Conservation (phyloP, 2,797 vertebrate species). For the Nyctalus aviator region DNA sequence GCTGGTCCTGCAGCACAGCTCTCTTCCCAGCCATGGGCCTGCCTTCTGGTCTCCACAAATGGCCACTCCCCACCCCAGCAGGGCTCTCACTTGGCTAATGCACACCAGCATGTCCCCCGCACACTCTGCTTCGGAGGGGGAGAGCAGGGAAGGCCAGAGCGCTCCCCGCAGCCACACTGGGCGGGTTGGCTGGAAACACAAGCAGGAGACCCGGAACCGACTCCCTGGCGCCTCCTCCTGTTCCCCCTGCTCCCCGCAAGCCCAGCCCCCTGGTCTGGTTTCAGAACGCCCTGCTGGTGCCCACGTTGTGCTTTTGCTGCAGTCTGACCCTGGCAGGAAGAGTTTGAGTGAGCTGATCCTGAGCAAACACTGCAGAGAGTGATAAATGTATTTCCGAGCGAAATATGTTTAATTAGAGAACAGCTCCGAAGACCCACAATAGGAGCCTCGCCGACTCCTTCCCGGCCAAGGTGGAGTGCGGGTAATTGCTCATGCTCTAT, state of each 20-base stretch:
- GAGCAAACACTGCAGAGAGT: slow-evolving; percentile 54
- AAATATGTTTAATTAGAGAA: slow-evolving; percentile 60
- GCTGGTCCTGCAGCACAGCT: slow-evolving; percentile 49
- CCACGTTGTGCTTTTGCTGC: slow-evolving; percentile 33
- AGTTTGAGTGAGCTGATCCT: slow-evolving; percentile 35
- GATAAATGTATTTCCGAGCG: slow-evolving; percentile 58
- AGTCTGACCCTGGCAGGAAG: slow-evolving; percentile 52
- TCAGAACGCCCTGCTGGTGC: slow-evolving; percentile 68
- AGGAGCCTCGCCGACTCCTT: slow-evolving; percentile 42
- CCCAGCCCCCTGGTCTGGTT: slow-evolving; percentile 52
- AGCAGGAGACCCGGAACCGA: background rate
- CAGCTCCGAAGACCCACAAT: background rate
- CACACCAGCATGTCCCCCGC: fast-evolving
- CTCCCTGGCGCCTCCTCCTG: background rate
- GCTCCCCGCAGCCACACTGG: background rate
- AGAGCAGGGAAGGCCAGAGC: background rate
- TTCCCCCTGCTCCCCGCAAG: slow-evolving; percentile 20
- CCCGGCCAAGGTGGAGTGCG: slow-evolving; percentile 50
- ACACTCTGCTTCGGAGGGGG: background rate
- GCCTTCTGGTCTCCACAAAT: slow-evolving; percentile 25
- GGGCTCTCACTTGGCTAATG: background rate
- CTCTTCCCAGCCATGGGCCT: slow-evolving; percentile 18
- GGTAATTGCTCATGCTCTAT: slow-evolving; percentile 47
- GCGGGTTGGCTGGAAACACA: background rate
- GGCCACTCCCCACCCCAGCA: background rate